phyloP scores from a whole-genome alignment of 2,797 vertebrate genomes.

The Mormyrus proboscirostris region DNA sequence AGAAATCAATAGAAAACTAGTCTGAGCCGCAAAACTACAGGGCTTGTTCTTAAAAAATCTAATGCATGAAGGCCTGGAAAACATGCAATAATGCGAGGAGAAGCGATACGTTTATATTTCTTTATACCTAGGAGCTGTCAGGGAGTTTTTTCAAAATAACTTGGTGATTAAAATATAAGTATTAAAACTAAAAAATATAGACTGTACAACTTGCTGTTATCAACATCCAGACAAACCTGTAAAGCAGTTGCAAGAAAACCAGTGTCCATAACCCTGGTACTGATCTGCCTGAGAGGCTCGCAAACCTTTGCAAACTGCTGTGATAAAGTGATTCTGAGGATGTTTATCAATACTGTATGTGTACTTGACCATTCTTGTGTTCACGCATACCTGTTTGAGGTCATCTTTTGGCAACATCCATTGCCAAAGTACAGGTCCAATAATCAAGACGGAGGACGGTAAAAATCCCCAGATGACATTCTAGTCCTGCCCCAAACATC shows the following conservation, averaged over 20 bases:
- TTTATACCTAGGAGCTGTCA: conserved; percentile 32
- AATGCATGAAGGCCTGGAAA: background rate
- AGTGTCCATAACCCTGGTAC: background rate
- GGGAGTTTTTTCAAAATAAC: conserved; percentile 20
- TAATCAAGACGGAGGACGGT: background rate
- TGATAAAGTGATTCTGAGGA: background rate
- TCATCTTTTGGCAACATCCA: background rate
- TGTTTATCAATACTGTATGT: background rate
- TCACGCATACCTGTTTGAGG: background rate
- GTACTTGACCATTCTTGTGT: background rate
- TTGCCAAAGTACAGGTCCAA: background rate
- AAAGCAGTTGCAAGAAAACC: background rate
- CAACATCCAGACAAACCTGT: conserved; percentile 25
- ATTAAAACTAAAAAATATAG: conserved; percentile 39
- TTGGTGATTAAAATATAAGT: conserved; percentile 26
- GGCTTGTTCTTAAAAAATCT: background rate
- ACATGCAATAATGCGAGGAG: conserved; percentile 16
- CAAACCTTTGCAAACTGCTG: background rate
- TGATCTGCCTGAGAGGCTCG: background rate
- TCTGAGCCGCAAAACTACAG: background rate
- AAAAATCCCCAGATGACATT: background rate
- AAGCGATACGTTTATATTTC: conserved; percentile 22
- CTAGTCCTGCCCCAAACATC: background rate
- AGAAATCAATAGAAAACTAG: background rate
- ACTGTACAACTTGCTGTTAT: conserved; percentile 50